Conservation (phyloP, 2,888 invertebrate genomes). For the Lacanobia oleracea region DNA sequence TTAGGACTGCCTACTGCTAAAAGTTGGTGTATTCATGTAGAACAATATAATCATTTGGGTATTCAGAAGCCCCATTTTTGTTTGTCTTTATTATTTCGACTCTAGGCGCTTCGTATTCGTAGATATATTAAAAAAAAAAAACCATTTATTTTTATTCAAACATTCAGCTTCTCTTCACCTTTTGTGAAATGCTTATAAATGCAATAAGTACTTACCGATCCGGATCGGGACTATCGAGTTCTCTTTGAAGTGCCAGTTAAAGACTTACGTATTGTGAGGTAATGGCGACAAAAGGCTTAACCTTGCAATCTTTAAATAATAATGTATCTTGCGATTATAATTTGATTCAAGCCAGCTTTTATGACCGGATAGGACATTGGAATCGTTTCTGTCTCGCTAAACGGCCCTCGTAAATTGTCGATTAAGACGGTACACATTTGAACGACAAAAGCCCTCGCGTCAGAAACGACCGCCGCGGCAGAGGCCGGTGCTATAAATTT, state of each 20-base stretch:
- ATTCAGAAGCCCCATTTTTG: background rate
- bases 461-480: conserved; percentile 74
- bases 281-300: conserved; percentile 65
- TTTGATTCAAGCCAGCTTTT: conserved; percentile 76
- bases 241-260: conserved; percentile 48
- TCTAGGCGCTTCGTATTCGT: conserved; percentile 2
- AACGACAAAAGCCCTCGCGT: conserved; percentile 79
- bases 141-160: conserved; percentile 1
- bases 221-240: conserved; percentile 33
- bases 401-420: conserved; percentile 82
- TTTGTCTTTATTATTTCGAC: background rate
- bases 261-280: conserved; percentile 52
- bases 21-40: background rate
- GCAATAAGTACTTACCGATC: conserved; percentile 36
- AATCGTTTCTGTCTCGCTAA: conserved; percentile 73
- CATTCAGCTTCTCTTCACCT: background rate
- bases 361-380: conserved; percentile 73
- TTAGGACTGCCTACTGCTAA: too few relatives aligned
- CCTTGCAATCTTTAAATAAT: conserved; percentile 71
- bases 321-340: conserved; percentile 76
- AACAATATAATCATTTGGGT: background rate
- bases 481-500: conserved; percentile 81
- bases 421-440: conserved; percentile 84
- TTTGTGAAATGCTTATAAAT: conserved; percentile 26
- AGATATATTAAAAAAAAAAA: conserved; percentile 1